phyloP scores from a whole-genome alignment of 2,888 invertebrate species.

The Cantharis rufa region DNA sequence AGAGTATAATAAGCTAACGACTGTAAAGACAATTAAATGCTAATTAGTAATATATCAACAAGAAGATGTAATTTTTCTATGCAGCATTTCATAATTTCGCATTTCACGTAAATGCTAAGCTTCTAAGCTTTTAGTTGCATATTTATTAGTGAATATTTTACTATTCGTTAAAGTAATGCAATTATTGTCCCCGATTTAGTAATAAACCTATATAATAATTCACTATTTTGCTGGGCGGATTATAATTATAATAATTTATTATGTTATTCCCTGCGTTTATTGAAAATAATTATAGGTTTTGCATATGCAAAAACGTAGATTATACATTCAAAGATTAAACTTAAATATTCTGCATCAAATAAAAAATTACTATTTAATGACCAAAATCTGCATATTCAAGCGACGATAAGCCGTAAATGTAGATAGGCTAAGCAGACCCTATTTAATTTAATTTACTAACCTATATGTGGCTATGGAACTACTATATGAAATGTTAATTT shows the following conservation, averaged over 20 bases:
- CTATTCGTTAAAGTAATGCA: neutral
- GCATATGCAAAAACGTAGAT: neutral
- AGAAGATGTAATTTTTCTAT: neutral
- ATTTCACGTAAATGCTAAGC: neutral
- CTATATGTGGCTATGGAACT: neutral
- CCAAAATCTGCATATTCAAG: conserved; percentile 22
- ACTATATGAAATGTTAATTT: neutral
- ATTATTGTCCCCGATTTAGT: neutral
- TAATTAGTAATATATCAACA: neutral
- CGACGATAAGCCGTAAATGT: conserved; percentile 25
- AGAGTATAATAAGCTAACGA: neutral
- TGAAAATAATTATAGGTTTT: neutral
- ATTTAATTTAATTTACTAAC: neutral
- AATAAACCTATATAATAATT: neutral
- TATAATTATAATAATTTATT: neutral
- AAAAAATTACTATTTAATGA: conserved; percentile 22
- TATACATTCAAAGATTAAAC: neutral
- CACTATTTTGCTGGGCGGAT: neutral
- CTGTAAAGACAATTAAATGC: neutral
- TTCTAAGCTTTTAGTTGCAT: neutral
- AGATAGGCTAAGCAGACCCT: conserved; percentile 9
- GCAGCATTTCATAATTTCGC: neutral
- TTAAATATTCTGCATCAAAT: conserved; percentile 15
- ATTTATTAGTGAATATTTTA: neutral
- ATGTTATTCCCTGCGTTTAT: neutral